Evolutionary conservation across 2,888 invertebrate species (phyloP), one percentile per base, ranked within the genome.

Genomic region (Zeuzera pyrina): DNA sequence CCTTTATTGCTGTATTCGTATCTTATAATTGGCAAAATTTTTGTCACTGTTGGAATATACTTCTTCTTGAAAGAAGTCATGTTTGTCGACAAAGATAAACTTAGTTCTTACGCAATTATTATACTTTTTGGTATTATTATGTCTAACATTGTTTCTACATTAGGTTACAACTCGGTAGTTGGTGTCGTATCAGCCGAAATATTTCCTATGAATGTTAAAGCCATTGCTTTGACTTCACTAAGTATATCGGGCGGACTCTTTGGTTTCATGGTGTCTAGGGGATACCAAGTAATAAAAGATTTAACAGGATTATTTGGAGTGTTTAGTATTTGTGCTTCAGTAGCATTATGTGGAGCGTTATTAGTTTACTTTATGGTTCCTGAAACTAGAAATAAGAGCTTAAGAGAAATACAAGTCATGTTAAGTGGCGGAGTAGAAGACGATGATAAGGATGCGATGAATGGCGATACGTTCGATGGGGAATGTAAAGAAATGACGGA

Each of bases 381-480:
- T 2, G 87, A 87, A 57, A 87, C 87, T 0, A 86, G 79, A 41
- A 84, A 85, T 0, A 86, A 85, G 42, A 85, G 85, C 27, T 63
- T 87, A 16, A 54, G 72, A 15, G 84, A 87, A 36, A 86, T 87
- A 29, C 86, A 86, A 45, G 66, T 78, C 13, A 64, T 84, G 29
- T 44, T 88, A 2, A 79, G 85, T 42, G 78, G 79, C 2, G 54
- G 57, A 16, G 30, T 52, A 12, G 63, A 64, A 34, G 56, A 57
- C 29, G 49, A 28, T 16, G n/a, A n/a, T n/a, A n/a, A n/a, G n/a
- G n/a, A n/a, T n/a, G n/a, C n/a, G n/a, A n/a, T n/a, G n/a, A n/a
- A n/a, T n/a, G n/a, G n/a, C n/a, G n/a, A n/a, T n/a, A n/a, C n/a
- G n/a, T n/a, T n/a, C n/a, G n/a, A n/a, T n/a, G n/a, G n/a, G n/a